Base-by-base conservation (phyloP, 2,113 vertebrate species). In the Sardina pilchardus region DNA sequence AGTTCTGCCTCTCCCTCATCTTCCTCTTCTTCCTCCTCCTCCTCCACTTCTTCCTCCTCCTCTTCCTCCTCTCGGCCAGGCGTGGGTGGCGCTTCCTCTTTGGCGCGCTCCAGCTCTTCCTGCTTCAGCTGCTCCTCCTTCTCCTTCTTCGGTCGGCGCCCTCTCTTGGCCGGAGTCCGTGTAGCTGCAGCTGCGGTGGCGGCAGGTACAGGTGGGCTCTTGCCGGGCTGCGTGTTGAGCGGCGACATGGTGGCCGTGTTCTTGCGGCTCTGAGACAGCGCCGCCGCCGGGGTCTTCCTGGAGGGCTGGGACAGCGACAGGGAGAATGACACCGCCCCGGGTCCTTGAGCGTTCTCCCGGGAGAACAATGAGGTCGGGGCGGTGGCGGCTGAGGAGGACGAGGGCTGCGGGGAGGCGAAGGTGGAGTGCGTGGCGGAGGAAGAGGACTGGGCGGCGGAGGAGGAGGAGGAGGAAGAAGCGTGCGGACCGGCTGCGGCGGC, bases 111-210 rank as follows among this genome's bases (percentile, higher is more conserved):
- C 84, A 86, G 84, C 53, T 87, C 59, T 4, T 87, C 82, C 81
- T 53, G 82, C 81, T 82, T 86, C 82, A 53, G 91, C 63, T 91
- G 89, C 67, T 92, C 93, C 0, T 89, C 90, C 83, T 95, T 94
- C 80, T 94, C 94, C 50, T 80, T 94, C 90, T 95, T 96, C 86
- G 95, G 85, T 26, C 92, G 91, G 3, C 94, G 91, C 14, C 95
- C 94, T 84, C 93, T 93, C 75, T 86, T 91, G 3, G 91, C 90
- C 0, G 92, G 84, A 6, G 94, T 67, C 42, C 86, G 85, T 85
- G 86, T 82, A 21, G 26, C 71, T 0, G 87, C 44, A 0, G 91
- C 8, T 0, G 90, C 8, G 3, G 84, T 81, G 7, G 0, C n/a
- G 10, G 63, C 71, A 34, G 71, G 12, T 1, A 34, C 71, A 14